A percentile compares a stretch with the other conserved stretches of the same genome.
phyloP scores from a whole-genome alignment of 2,797 vertebrate species.

The Brachyrhaphis roseni region DNA sequence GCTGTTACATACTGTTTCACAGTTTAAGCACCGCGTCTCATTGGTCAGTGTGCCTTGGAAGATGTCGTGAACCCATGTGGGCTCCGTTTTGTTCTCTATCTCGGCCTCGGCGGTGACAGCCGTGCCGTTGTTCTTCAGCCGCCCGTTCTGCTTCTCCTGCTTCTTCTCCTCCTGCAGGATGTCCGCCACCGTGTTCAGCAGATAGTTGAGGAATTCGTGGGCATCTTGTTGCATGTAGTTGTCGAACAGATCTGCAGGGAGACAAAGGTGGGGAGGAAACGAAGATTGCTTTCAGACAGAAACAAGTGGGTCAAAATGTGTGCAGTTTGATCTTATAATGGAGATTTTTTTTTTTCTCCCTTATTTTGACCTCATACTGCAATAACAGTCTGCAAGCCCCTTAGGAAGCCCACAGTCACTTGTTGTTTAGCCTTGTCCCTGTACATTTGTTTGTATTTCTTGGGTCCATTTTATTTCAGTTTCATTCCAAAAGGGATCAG shows the following conservation, averaged over 20 bases:
- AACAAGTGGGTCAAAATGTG: background rate
- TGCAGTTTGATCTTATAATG: background rate
- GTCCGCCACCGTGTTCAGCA: slow-evolving; percentile 97
- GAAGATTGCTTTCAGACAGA: background rate
- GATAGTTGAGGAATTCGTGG: slow-evolving; percentile 98
- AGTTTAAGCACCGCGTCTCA: slow-evolving; percentile 98
- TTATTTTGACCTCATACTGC: background rate
- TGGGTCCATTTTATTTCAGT: background rate
- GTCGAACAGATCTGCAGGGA: slow-evolving; percentile 91
- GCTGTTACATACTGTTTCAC: slow-evolving; percentile 89
- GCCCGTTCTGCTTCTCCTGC: slow-evolving; percentile 95
- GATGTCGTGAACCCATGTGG: slow-evolving; percentile 98
- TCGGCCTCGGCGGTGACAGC: slow-evolving; percentile 78
- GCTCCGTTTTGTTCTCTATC: slow-evolving; percentile 87
- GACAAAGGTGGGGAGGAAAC: background rate
- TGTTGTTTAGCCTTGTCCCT: background rate
- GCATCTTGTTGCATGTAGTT: slow-evolving; percentile 99
- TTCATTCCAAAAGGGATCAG: background rate
- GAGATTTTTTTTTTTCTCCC: background rate
- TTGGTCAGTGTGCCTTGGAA: slow-evolving; percentile 99
- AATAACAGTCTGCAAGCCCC: background rate
- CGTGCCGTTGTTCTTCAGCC: slow-evolving; percentile 92
- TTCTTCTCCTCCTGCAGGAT: slow-evolving; percentile 98
- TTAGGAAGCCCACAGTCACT: background rate
- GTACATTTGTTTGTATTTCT: too few relatives aligned